These are phyloP conservation scores for Kryptolebias ocellatus DNA, from an alignment of 2,797 vertebrate genomes.

Conservation along the genomic window DNA sequence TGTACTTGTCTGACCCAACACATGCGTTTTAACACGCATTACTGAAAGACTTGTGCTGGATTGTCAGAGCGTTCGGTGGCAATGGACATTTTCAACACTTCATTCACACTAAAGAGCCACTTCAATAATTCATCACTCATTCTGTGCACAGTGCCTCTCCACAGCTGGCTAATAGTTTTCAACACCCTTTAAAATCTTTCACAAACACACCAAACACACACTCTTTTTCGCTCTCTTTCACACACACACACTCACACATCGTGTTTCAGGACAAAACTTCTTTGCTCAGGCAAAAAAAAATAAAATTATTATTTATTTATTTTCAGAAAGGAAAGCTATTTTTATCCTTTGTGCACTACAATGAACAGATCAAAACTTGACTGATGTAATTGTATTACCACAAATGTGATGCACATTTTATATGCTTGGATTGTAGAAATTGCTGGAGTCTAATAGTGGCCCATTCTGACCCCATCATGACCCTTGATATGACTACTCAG, in stretches of 20 bases:
- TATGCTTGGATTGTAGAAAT: constrained; percentile 62
- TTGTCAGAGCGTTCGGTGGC: constrained; percentile 62
- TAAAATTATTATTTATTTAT: constrained; percentile 16
- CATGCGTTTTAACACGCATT: constrained; percentile 45
- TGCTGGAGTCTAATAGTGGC: constrained; percentile 56
- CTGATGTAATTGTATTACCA: constrained; percentile 42
- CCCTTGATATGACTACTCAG: constrained; percentile 71
- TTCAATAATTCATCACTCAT: constrained; percentile 84
- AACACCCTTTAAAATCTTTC: constrained; percentile 78
- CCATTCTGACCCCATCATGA: constrained; percentile 61
- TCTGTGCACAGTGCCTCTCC: constrained; percentile 68
- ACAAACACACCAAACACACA: constrained; percentile 34
- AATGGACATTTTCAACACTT: constrained; percentile 81
- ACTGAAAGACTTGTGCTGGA: constrained; percentile 47
- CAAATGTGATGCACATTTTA: constrained; percentile 58
- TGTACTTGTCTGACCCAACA: constrained; percentile 36
- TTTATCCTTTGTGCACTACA: constrained; percentile 45
- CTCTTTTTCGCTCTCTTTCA: constrained; percentile 7
- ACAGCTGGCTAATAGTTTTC: constrained; percentile 81
- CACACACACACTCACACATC: constrained; percentile 5
- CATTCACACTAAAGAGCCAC: constrained; percentile 82
- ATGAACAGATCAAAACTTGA: constrained; percentile 51
- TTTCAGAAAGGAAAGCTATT: constrained; percentile 48
- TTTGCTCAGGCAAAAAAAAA: constrained; percentile 36
- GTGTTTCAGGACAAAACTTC: constrained; percentile 21